Evolutionary conservation across 2,797 vertebrate genomes (phyloP).

Genomic region (Geotria australis): DNA sequence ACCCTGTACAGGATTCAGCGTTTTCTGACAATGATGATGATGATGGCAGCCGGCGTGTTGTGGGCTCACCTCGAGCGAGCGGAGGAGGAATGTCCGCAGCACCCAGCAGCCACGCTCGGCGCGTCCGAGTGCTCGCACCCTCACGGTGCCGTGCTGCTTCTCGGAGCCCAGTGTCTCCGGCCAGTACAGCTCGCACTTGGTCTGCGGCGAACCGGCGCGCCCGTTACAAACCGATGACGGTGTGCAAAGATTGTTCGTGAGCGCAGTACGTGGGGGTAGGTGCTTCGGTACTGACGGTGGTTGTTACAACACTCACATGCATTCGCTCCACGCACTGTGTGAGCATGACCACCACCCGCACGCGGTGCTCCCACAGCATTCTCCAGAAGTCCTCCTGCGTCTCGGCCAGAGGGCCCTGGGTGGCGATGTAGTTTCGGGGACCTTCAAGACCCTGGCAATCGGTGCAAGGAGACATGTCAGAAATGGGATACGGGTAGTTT

Average conservation of each 20-base stretch:
- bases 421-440: neutral
- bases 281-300: no score
- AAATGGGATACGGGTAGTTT: no score
- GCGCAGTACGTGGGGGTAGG: no score
- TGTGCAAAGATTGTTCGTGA: no score
- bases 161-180: neutral
- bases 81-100: no score
- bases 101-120: no score
- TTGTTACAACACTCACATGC: no score
- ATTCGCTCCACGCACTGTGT: neutral
- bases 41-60: no score
- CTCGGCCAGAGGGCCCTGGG: neutral
- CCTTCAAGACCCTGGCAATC: neutral
- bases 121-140: no score
- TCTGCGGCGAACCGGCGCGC: neutral
- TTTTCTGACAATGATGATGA: no score
- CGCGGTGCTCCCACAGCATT: neutral
- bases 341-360: neutral
- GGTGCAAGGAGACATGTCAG: neutral
- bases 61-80: no score
- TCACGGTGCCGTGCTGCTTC: neutral
- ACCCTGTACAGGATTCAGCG: no score
- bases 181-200: neutral
- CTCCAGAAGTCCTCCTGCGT: neutral
- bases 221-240: neutral